These are phyloP conservation scores for Morus bassanus DNA, from an alignment of 2,797 vertebrate species.

Conservation along the genomic window DNA sequence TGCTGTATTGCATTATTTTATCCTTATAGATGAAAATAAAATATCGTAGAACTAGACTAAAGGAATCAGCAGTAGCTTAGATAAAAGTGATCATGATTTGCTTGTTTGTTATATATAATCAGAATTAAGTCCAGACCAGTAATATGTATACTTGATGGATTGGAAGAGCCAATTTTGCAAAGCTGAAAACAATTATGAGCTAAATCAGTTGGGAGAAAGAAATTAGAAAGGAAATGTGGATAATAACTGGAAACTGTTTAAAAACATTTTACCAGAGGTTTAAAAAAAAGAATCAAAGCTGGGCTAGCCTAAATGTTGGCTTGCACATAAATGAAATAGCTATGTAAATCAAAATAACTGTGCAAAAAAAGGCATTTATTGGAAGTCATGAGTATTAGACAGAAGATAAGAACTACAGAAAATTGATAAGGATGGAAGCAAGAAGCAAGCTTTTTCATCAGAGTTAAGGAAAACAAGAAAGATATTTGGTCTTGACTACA, in stretches of 20 bases:
- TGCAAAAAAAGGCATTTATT: neutral
- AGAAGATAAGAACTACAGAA: neutral
- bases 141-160: slow-evolving; percentile 22
- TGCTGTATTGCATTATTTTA: neutral
- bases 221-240: slow-evolving; percentile 49
- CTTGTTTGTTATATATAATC: slow-evolving; percentile 19
- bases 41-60: neutral
- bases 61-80: slow-evolving; percentile 12
- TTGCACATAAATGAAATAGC: neutral
- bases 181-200: slow-evolving; percentile 59
- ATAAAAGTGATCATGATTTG: slow-evolving; percentile 13
- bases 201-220: slow-evolving; percentile 44
- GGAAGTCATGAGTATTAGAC: neutral
- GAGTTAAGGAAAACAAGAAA: neutral
- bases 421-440: neutral
- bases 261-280: slow-evolving; percentile 32
- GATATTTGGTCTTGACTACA: neutral
- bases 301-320: neutral
- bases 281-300: neutral
- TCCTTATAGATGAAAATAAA: neutral
- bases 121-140: slow-evolving; percentile 34
- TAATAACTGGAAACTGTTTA: slow-evolving; percentile 44
- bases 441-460: neutral
- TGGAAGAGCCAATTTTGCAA: slow-evolving; percentile 35
- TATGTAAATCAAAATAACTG: slow-evolving; percentile 22